Evolutionary conservation across 1,140 invertebrate species (phyloP), one percentile per base, ranked within the genome.

Genomic region (Augochlora pura): DNA sequence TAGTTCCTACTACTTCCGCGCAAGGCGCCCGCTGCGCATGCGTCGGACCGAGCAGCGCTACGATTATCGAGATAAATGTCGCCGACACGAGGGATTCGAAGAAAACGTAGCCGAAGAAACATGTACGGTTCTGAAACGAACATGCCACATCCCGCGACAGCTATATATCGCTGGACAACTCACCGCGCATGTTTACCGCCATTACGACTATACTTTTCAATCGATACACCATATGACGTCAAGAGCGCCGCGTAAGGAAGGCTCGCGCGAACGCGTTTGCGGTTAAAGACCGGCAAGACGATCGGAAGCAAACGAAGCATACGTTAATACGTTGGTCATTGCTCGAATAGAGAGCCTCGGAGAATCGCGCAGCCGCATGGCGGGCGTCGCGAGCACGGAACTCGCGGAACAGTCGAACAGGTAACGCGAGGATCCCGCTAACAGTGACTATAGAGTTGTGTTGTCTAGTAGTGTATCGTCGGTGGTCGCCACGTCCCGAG

Each of bases 171-270:
- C 16, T 1, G 38, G 18, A 10, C 10, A 72, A 27, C 4, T 69
- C 9, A 60, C 8, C 54, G 74, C 65, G 65, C 74, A 69, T 69
- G 65, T 46, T 76, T 76, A 38, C 7, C 25, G 39, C 39, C 38
- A 76, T 69, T 32, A n/a, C 38, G 14, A 12, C 38, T 14, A 25
- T 25, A 23, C 12, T 39, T 23, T 59, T 49, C 80, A 92, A 92
- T 94, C 93, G 92, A 94, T 94, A 93, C 88, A 57, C 21, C 83
- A 66, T 32, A 88, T 94, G 93, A 94, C 93, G 93, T 94, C 94
- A 94, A 14, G 12, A 76, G 82, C 81, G 86, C 85, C 88, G 84
- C 82, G 83, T 82, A 27, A 57, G 49, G 39, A 39, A 6, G 27
- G 9, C 14, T 62, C 16, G 32, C 16, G n/a, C 8, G 27, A 52